Base-by-base conservation (phyloP, 2,797 vertebrate genomes). In the Centropyge bicolor region DNA sequence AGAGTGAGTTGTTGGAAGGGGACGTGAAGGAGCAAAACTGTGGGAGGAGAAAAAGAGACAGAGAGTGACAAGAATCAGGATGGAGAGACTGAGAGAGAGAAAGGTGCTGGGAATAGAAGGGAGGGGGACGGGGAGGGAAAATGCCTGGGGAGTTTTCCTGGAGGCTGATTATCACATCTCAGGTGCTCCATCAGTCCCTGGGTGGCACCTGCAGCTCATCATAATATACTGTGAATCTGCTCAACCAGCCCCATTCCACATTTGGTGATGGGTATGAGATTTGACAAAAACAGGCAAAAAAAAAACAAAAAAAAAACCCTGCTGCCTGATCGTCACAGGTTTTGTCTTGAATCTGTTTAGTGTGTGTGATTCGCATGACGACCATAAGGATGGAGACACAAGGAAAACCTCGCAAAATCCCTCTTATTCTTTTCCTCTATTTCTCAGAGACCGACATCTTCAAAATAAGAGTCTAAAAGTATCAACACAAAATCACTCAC, bases 81-180 rank as follows among this genome's bases (percentile, higher is more conserved):
- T 1, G 1, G 31, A 56, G 12, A 41, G 36, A 62, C 48, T 7
- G n/a, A 52, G n/a, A 48, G 13, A 35, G 40, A 24, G 22, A 64
- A 19, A 41, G 1, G 46, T 56, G 24, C 41, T 24, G 27, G 11
- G 9, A 24, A 22, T 61, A 31, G 1, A 22, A 54, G 16, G 5
- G 24, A 20, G 16, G 6, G 51, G 17, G 22, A 61, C 48, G 10
- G 8, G 24, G 22, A 49, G 8, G n/a, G n/a, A 1, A 61, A 59
- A 64, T 68, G 43, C 41, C 64, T 55, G 63, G 36, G 14, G 73
- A 59, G 43, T 17, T 64, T 81, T 78, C 43, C 17, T 46, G 5
- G 1, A 59, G 55, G 54, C 48, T 73, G 52, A 83, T 77, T 78
- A 74, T 80, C 57, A 67, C 66, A 35, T 76, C 48, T 64, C 10